Conservation (phyloP, 30 jellyfish, hydroid and myxozoan species). For the Cassiopea xamachana region DNA sequence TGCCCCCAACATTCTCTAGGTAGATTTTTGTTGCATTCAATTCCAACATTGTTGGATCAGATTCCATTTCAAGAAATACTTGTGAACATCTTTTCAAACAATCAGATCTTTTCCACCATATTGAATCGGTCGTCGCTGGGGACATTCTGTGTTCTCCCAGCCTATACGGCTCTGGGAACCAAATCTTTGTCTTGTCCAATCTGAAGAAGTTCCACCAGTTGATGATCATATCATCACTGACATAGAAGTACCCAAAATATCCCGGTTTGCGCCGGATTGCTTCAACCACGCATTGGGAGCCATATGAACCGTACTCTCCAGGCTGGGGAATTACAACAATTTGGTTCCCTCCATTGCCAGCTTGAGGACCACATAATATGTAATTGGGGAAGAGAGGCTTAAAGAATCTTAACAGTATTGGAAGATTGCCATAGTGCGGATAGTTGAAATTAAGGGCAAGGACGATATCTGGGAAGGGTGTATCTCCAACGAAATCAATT, state of each 20-base stretch:
- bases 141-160: background rate
- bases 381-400: conserved; percentile 32
- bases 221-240: conserved; percentile 69
- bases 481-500: too few relatives aligned
- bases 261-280: too few relatives aligned
- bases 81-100: conserved; percentile 26
- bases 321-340: conserved; percentile 10
- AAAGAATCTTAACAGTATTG: conserved; percentile 17
- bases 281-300: too few relatives aligned
- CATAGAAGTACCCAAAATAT: conserved; percentile 45
- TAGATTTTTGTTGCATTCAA: background rate
- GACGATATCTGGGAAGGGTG: too few relatives aligned
- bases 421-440: conserved; percentile 19
- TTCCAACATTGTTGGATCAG: background rate
- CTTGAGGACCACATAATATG: conserved; percentile 59
- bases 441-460: conserved; percentile 5
- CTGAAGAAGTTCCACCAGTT: conserved; percentile 74
- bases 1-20: background rate
- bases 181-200: background rate
- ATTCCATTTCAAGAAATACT: background rate
- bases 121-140: background rate
- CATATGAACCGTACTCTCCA: conserved; percentile 40
- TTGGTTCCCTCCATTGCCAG: background rate
- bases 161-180: too few relatives aligned
- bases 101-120: conserved; percentile 43